A percentile compares a stretch with the other conserved stretches of the same genome.
phyloP scores from a whole-genome alignment of 2,888 invertebrate genomes.

The Archips crataeganus region DNA sequence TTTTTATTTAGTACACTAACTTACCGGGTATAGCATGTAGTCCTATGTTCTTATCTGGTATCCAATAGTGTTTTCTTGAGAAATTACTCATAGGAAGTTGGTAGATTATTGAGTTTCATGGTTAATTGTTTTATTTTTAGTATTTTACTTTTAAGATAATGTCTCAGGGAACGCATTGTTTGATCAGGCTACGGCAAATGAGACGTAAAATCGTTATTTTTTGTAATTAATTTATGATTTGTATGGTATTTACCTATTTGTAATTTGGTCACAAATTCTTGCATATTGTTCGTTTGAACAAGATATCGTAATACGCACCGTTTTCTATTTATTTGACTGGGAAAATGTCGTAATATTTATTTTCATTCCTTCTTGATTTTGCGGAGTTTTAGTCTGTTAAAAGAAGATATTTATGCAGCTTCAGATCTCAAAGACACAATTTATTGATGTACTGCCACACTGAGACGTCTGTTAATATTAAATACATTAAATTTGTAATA shows the following conservation, averaged over 20 bases:
- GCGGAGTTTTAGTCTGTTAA: neutral
- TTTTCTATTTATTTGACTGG: neutral
- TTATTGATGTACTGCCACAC: neutral
- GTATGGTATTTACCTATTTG: conserved; percentile 12
- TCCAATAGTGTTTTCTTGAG: neutral
- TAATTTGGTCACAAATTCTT: conserved; percentile 37
- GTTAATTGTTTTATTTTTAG: conserved; percentile 8
- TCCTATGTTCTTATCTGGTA: neutral
- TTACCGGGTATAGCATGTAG: conserved; percentile 10
- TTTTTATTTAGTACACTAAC: neutral
- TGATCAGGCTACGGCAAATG: neutral
- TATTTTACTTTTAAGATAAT: neutral
- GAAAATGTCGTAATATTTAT: neutral
- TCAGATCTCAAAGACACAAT: neutral
- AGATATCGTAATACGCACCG: neutral
- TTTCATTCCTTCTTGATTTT: neutral
- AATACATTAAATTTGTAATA: too few relatives aligned
- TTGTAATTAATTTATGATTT: conserved; percentile 26
- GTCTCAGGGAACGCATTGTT: neutral
- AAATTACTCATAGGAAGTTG: neutral
- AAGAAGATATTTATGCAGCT: neutral
- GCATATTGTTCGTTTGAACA: conserved; percentile 8
- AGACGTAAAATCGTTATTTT: conserved; percentile 30
- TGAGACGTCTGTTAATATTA: too few relatives aligned
- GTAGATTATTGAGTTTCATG: conserved; percentile 4